phyloP scores from a whole-genome alignment of 2,113 vertebrate genomes.

The Pangasianodon gigas region DNA sequence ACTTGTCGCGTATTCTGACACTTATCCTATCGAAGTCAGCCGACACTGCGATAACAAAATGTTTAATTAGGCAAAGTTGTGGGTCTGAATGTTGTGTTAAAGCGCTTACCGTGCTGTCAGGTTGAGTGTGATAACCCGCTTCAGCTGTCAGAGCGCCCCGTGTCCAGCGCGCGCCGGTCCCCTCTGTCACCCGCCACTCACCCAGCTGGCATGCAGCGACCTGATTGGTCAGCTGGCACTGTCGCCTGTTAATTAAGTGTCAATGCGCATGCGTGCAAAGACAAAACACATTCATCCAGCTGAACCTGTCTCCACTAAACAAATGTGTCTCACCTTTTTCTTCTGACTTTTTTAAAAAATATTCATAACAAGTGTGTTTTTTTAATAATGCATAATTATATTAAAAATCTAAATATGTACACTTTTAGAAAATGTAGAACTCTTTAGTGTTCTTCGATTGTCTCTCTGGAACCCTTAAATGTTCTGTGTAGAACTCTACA shows the following conservation, averaged over 20 bases:
- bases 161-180: background rate
- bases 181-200: slow-evolving; percentile 61
- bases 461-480: too few species aligned
- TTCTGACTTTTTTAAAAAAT: background rate
- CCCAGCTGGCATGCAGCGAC: background rate
- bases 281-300: background rate
- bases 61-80: background rate
- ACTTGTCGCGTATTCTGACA: slow-evolving; percentile 28
- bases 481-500: background rate
- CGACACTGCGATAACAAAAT: background rate
- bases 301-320: background rate
- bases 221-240: slow-evolving; percentile 63
- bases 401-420: background rate
- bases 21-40: background rate
- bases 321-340: background rate
- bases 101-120: slow-evolving; percentile 7
- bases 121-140: background rate
- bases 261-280: slow-evolving; percentile 39
- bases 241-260: slow-evolving; percentile 51
- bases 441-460: too few species aligned
- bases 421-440: too few species aligned
- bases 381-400: too few species aligned
- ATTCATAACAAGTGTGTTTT: too few species aligned
- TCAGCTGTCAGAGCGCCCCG: background rate
- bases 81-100: background rate